Percentiles rank a stretch among this genome's conserved stretches.
Evolutionary conservation across 2,888 invertebrate species (phyloP).

Genomic region (Megaustenia siamemsis): DNA sequence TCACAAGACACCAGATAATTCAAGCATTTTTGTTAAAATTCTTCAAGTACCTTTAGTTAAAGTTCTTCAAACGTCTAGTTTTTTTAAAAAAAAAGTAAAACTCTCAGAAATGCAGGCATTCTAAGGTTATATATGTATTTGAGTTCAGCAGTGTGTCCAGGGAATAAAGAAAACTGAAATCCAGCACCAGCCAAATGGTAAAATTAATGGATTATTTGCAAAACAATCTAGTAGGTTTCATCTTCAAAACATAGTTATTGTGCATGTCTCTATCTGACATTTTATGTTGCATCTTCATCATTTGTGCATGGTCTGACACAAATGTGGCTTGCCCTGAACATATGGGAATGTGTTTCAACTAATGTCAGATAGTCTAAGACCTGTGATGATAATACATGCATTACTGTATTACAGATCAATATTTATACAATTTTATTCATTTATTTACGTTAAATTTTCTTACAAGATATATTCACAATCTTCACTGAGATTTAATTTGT

Average conservation of each 20-base stretch:
- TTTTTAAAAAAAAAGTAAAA: no score
- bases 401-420: neutral
- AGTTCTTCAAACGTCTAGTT: neutral
- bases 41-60: no score
- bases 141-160: slow-evolving; percentile 40
- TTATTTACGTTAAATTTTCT: no score
- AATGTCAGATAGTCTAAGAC: neutral
- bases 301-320: slow-evolving; percentile 20
- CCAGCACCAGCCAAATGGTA: slow-evolving; percentile 39
- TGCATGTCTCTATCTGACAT: slow-evolving; percentile 20
- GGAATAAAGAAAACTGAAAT: slow-evolving; percentile 12
- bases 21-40: no score
- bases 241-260: neutral
- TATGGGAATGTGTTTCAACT: neutral
- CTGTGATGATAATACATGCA: neutral
- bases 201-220: slow-evolving; percentile 4
- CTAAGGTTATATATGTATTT: slow-evolving; percentile 10
- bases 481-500: no score
- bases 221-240: slow-evolving; percentile 34
- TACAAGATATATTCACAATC: no score
- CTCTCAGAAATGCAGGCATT: slow-evolving; percentile 4
- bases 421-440: no score
- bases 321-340: slow-evolving; percentile 4
- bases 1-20: neutral
- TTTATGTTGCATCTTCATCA: neutral